phyloP scores from a whole-genome alignment of 2,888 invertebrate genomes.

The Apotomis capreana region DNA sequence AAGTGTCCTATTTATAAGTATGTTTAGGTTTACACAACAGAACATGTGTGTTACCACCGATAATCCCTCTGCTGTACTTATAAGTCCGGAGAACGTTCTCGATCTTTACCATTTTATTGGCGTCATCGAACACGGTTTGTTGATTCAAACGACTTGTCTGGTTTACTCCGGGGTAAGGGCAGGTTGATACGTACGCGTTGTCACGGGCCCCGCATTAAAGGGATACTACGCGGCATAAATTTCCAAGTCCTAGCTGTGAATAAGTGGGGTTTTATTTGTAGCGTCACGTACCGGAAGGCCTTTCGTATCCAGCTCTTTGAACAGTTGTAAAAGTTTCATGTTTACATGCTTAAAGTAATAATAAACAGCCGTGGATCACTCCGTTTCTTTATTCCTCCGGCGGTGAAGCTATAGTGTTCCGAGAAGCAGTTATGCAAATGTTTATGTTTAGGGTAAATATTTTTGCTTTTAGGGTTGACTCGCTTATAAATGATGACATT shows the following conservation, averaged over 20 bases:
- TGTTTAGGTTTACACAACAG: no score
- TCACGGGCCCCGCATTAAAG: constrained; percentile 77
- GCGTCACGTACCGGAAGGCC: constrained; percentile 70
- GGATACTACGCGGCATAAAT: constrained; percentile 79
- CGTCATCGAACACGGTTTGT: constrained; percentile 45
- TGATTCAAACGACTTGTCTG: constrained; percentile 68
- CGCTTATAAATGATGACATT: background rate
- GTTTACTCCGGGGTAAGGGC: constrained; percentile 45
- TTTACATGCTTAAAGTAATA: constrained; percentile 48
- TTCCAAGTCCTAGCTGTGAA: constrained; percentile 74
- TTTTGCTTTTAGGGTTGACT: constrained; percentile 1
- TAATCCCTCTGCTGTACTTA: background rate
- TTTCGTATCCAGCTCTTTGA: constrained; percentile 61
- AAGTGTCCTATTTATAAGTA: no score
- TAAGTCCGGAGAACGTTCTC: constrained; percentile 10
- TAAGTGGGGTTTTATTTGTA: constrained; percentile 81
- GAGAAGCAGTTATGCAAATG: constrained; percentile 32
- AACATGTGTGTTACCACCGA: no score
- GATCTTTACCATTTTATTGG: constrained; percentile 32
- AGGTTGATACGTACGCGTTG: constrained; percentile 76
- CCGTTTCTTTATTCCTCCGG: constrained; percentile 22
- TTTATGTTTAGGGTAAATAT: constrained; percentile 21
- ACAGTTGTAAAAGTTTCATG: constrained; percentile 60
- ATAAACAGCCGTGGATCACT: constrained; percentile 38
- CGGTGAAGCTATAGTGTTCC: constrained; percentile 18